Percentiles rank a stretch among this genome's conserved stretches.
phyloP scores from a whole-genome alignment of 2,797 vertebrate genomes.

The Anniella stebbinsi region DNA sequence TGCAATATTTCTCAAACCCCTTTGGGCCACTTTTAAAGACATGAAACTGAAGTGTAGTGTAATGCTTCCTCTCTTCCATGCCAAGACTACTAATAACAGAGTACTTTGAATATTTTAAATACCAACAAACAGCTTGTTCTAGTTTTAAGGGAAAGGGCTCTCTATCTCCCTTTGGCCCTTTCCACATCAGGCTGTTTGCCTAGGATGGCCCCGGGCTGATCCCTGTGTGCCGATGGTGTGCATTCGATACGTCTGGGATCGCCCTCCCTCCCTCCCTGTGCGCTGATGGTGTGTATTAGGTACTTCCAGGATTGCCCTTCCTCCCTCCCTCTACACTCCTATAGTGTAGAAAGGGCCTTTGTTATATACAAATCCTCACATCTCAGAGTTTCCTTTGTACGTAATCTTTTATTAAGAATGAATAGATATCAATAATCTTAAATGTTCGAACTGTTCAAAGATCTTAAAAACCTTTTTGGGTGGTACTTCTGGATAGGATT shows the following conservation, averaged over 20 bases:
- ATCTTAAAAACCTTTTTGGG: neutral
- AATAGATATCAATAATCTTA: neutral
- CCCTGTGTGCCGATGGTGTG: too few relatives aligned
- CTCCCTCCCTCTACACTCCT: too few relatives aligned
- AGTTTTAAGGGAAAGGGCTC: neutral
- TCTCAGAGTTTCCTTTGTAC: neutral
- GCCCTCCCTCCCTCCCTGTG: too few relatives aligned
- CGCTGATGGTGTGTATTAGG: too few relatives aligned
- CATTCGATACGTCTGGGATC: too few relatives aligned
- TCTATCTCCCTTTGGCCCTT: neutral
- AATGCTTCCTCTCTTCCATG: neutral
- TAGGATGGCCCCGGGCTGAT: too few relatives aligned
- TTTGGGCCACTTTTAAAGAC: neutral
- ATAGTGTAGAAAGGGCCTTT: too few relatives aligned
- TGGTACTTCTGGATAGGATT: neutral
- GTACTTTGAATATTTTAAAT: neutral
- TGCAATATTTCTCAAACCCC: neutral
- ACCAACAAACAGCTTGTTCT: neutral
- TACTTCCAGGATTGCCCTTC: too few relatives aligned
- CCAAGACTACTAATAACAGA: neutral
- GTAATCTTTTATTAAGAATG: neutral
- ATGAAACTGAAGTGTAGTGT: neutral
- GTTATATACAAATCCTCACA: neutral
- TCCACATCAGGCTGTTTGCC: too few relatives aligned
- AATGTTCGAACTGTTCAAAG: neutral